Evolutionary conservation across 2,888 invertebrate species (phyloP), one percentile per base, ranked within the genome.

Genomic region (Mamestra brassicae): DNA sequence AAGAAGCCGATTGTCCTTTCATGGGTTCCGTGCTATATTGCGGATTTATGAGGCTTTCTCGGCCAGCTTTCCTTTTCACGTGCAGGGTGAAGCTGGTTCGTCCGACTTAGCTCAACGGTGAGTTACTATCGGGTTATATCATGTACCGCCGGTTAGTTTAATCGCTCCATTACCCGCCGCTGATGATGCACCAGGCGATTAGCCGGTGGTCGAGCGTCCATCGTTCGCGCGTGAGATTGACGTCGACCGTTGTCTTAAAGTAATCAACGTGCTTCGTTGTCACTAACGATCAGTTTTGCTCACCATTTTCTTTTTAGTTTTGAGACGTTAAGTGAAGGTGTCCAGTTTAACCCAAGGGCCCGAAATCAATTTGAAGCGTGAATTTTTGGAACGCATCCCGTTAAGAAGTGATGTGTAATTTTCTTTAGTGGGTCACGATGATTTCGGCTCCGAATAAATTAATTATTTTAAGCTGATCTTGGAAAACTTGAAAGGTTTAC

Each of bases 1-100:
- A 91, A 91, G 89, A 90, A 89, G 85, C 81, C 60, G 87, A 82
- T 78, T 89, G 82, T 88, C 90, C 88, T 90, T 90, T 86, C 84
- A 79, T 72, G 85, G 87, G 72, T 68, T 72, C 71, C 73, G 82
- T 80, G 78, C 78, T 85, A 80, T 86, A 83, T 80, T 75, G 65
- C 61, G 73, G 83, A 89, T 87, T 89, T 87, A 87, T 86, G 78
- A 70, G 62, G 72, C 83, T 87, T 84, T 85, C 85, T 80, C 83
- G 71, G 64, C 58, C 76, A 80, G 84, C 87, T 90, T 90, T 89
- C 87, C 87, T 83, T 90, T 90, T 90, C 85, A 78, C 55, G 74
- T 62, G 63, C 15, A 54, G 57, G n/a, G 45, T 42, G 57, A 34
- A 68, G 60, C 62, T 60, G 42, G 26, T 70, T 64, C 58, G 70